Base-by-base conservation (phyloP, 2,888 invertebrate species). In the Platycheirus rosarum region DNA sequence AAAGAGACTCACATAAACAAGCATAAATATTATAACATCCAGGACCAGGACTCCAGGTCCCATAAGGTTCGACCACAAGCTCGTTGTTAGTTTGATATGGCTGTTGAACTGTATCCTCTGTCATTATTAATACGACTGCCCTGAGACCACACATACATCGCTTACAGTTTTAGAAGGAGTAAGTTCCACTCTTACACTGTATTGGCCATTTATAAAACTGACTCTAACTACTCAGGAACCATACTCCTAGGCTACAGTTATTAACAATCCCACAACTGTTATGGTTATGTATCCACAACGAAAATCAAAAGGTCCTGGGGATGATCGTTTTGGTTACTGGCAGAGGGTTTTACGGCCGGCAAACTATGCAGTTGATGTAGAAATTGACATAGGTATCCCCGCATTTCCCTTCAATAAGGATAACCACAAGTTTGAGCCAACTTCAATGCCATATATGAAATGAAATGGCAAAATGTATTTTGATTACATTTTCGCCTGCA, bases 101-200 rank as follows among this genome's bases (percentile, higher is more conserved):
- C 51, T 73, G 63, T 63, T 79, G 63, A 70, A 57, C 69, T 44
- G 29, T 69, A 74, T 69, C 63, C 74, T 63, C 35, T 57, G 57
- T 74, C 57, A 75, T 80, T 80, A 75, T 80, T 75, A 80, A 80
- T 80, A 80, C 35, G 49, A 65, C 63, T 49, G 79, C 74, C 79
- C 44, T 57, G 79, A 57, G 55, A 51, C 51, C 13, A 32, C 60
- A 51, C 57, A 66, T 44, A 60, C 26, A 66, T 23, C 42, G 29
- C 13, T 14, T 11, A 7, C 4, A 16, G 16, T 18, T 46, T 53
- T n/a, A 8, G 51, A 9, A 37, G 7, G 40, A 20, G n/a, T n/a
- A 62, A 32, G 44, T 62, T 63, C 51, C 49, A 40, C 23, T 35
- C 9, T 13, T 14, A n/a, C 6, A 13, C 63, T n/a, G 35, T 9